Evolutionary conservation across 2,797 vertebrate species (phyloP).

Genomic region (Periophthalmus magnuspinnatus): DNA sequence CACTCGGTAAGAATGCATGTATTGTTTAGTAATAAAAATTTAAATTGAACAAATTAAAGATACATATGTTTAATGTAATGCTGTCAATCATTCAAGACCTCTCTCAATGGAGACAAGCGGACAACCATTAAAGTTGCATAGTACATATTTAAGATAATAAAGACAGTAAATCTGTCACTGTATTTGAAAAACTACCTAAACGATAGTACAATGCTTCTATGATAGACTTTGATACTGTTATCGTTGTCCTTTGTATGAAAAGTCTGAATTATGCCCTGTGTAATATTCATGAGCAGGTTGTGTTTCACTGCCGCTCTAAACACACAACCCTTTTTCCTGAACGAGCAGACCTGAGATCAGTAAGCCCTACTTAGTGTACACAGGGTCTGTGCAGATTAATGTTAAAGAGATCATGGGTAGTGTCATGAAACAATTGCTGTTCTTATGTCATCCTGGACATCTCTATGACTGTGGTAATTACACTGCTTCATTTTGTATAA

Average conservation of each 20-base stretch:
- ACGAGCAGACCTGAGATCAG: not conserved
- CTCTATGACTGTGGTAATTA: slow-evolving; percentile 44
- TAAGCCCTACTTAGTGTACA: not conserved
- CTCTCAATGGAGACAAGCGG: not conserved
- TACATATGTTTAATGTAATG: too few relatives aligned
- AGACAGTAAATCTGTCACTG: not conserved
- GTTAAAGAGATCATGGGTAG: slow-evolving; percentile 1
- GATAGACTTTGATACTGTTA: not conserved
- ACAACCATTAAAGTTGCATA: not conserved
- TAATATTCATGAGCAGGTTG: slow-evolving; percentile 13
- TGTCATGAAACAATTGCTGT: slow-evolving; percentile 31
- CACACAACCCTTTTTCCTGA: slow-evolving; percentile 4
- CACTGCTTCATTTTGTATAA: slow-evolving; percentile 36
- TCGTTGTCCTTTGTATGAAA: not conserved
- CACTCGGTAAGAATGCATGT: not conserved
- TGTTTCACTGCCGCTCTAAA: slow-evolving; percentile 15
- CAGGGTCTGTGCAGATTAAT: not conserved
- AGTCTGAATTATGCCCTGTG: not conserved
- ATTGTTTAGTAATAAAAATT: not conserved
- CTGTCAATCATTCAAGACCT: not conserved
- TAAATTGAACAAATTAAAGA: not conserved
- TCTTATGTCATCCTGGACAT: slow-evolving; percentile 15
- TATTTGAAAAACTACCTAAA: not conserved
- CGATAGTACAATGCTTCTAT: not conserved
- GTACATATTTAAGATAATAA: not conserved